Percentiles rank a stretch among this genome's conserved stretches.
phyloP scores from a whole-genome alignment of 2,113 vertebrate species.

The Zosterops borbonicus region DNA sequence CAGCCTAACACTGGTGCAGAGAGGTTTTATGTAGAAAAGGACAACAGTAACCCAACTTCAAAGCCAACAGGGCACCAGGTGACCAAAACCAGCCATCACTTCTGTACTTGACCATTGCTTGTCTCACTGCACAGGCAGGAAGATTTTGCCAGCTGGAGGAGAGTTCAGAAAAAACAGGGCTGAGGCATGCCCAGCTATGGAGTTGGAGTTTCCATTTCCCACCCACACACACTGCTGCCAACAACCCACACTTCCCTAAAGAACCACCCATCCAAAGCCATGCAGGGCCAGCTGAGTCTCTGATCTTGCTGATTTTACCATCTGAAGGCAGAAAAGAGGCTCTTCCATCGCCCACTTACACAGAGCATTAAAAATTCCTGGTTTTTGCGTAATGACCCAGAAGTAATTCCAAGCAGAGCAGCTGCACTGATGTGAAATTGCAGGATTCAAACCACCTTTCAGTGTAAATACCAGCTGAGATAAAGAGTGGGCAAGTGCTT shows the following conservation, averaged over 20 bases:
- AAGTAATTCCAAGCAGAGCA: background rate
- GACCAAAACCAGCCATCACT: background rate
- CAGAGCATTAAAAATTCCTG: background rate
- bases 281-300: background rate
- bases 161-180: background rate
- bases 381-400: background rate
- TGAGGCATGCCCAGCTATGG: background rate
- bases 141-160: background rate
- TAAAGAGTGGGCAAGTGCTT: background rate
- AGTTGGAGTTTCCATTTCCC: background rate
- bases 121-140: background rate
- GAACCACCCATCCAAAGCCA: background rate
- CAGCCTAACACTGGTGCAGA: rapidly evolving
- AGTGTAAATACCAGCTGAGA: conserved; percentile 12
- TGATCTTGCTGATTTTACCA: background rate
- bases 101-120: background rate
- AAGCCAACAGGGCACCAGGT: background rate
- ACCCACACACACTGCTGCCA: rapidly evolving
- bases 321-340: background rate
- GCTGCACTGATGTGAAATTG: rapidly evolving
- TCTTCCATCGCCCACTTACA: background rate
- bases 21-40: background rate
- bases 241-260: background rate
- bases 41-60: background rate
- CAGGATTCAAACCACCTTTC: background rate